Evolutionary conservation across 2,797 vertebrate genomes (phyloP).

Genomic region (Trichosurus vulpecula): DNA sequence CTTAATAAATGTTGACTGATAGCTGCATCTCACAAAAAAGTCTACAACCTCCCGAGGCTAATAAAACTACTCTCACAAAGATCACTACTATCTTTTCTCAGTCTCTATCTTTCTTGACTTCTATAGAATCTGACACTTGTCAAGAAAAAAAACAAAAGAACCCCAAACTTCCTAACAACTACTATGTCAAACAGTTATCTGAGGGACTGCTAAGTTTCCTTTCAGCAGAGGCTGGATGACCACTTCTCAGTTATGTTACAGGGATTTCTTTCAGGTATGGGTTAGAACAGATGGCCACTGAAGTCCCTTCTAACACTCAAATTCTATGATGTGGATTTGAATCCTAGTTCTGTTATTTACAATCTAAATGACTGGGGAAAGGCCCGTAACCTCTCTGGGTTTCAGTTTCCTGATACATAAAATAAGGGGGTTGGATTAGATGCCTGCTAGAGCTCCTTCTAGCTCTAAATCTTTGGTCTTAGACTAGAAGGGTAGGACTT

Average conservation of each 20-base stretch:
- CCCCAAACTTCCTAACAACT: background rate
- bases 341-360: background rate
- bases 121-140: background rate
- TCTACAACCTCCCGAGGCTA: background rate
- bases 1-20: background rate
- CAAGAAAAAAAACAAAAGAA: background rate
- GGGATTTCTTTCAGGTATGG: background rate
- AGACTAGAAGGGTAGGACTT: background rate
- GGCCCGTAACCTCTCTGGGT: background rate
- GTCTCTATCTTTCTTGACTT: background rate
- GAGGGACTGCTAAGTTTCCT: background rate
- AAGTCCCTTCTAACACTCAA: background rate
- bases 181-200: background rate
- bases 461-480: background rate
- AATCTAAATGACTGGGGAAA: background rate
- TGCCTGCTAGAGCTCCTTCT: background rate
- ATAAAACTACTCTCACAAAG: background rate
- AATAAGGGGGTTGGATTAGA: background rate
- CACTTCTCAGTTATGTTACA: background rate
- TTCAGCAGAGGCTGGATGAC: background rate
- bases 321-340: background rate
- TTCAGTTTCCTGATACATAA: background rate
- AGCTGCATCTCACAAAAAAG: background rate
- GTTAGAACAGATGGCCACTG: background rate
- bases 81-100: background rate